Base-by-base conservation (phyloP, 2,888 invertebrate species). In the Chloroclystis v-ata region DNA sequence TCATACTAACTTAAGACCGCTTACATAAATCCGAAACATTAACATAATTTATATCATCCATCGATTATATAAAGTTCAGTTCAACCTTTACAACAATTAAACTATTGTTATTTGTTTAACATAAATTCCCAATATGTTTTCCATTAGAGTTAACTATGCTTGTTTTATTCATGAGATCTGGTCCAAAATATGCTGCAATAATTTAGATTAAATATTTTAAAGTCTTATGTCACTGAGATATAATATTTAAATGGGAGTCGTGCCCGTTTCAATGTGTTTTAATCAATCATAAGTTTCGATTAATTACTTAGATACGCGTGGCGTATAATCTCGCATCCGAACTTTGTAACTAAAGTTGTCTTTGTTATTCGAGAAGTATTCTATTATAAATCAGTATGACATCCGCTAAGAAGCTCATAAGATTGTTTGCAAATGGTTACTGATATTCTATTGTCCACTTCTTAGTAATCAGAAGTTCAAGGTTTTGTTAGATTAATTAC, bases 211-310 rank as follows among this genome's bases (percentile, higher is more conserved):
- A 84, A 83, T 77, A 78, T 76, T 81, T 82, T 78, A 78, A 79
- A 80, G 76, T 78, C 82, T 82, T 83, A 82, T 83, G 83, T 84
- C 85, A 82, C 78, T 77, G 69, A 70, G 82, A 84, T 84, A 82
- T 75, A 79, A 80, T 82, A 86, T 87, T 85, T 75, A 84, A 85
- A 87, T 85, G 67, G 72, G 74, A 82, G 72, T 85, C 87, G 85
- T 86, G 86, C 78, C 71, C 72, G 74, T 67, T 63, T 78, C 75
- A 85, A 86, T 86, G 85, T 78, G 72, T 2, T 79, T 86, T 83
- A 87, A 87, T 87, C 86, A 86, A 87, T 87, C 87, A 86, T 82
- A 79, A 75, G 74, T 67, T 68, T 79, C 85, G 86, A 87, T 87
- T 87, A 87, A 86, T 87, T 87, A 85, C 80, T 72, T 57, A 82